phyloP scores from a whole-genome alignment of 2,888 invertebrate genomes.

The Julus scanicus region DNA sequence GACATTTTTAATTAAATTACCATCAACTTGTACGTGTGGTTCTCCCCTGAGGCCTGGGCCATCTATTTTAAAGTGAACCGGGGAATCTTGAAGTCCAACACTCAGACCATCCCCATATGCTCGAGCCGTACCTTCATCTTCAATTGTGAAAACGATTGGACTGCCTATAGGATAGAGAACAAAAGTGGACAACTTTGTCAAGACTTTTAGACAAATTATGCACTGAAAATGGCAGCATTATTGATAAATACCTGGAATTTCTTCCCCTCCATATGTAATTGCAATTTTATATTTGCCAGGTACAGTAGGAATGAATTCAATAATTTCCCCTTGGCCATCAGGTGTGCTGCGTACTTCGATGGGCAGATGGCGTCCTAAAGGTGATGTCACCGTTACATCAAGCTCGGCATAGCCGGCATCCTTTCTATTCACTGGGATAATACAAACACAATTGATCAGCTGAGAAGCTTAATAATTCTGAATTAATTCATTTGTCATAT shows the following conservation, averaged over 20 bases:
- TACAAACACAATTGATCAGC: slow-evolving; percentile 7
- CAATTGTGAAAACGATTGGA: slow-evolving; percentile 71
- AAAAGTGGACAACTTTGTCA: background rate
- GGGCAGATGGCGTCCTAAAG: slow-evolving; percentile 84
- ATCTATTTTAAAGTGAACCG: slow-evolving; percentile 71
- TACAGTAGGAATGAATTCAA: slow-evolving; percentile 85
- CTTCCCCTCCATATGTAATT: slow-evolving; percentile 71
- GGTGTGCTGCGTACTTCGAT: slow-evolving; percentile 74
- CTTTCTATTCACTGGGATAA: slow-evolving; percentile 76
- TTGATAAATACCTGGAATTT: slow-evolving; percentile 68
- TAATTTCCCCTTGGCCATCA: slow-evolving; percentile 72
- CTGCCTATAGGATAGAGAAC: slow-evolving; percentile 65
- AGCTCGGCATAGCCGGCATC: slow-evolving; percentile 87
- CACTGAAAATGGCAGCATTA: background rate
- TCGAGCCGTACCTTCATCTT: slow-evolving; percentile 72
- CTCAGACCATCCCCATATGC: slow-evolving; percentile 73
- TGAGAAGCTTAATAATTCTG: too few species aligned
- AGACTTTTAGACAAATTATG: background rate
- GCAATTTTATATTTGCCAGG: slow-evolving; percentile 80
- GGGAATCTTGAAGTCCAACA: slow-evolving; percentile 68
- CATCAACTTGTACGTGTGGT: slow-evolving; percentile 69
- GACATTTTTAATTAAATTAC: slow-evolving; percentile 61
- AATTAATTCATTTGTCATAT: slow-evolving; percentile 42
- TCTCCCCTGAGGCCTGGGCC: slow-evolving; percentile 68
- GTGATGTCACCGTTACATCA: slow-evolving; percentile 87